phyloP scores from a whole-genome alignment of 2,113 vertebrate species.

The Oxyruncus cristatus region DNA sequence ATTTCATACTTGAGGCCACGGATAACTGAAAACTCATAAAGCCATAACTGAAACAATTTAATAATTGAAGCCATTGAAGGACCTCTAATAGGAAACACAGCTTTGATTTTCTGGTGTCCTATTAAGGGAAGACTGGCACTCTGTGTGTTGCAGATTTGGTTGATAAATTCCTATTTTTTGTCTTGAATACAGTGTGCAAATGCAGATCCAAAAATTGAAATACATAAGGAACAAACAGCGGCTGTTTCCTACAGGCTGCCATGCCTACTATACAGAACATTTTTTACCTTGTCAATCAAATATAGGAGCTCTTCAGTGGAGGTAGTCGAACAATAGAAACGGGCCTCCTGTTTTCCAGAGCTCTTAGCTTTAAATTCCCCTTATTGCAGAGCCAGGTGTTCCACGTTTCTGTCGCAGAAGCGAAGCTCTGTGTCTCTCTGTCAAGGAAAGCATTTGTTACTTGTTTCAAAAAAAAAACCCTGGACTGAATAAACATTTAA shows the following conservation, averaged over 20 bases:
- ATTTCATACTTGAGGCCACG: background rate
- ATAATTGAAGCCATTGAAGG: background rate
- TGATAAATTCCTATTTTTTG: background rate
- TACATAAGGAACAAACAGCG: background rate
- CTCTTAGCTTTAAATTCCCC: background rate
- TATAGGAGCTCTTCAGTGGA: background rate
- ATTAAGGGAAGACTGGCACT: background rate
- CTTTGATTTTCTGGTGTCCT: background rate
- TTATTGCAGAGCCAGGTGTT: background rate
- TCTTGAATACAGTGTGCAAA: background rate
- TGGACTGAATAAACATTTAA: conserved; percentile 26
- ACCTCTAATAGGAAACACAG: background rate
- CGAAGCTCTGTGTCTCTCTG: background rate
- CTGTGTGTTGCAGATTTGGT: background rate
- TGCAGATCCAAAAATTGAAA: background rate
- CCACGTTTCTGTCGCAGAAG: background rate
- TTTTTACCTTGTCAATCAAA: background rate
- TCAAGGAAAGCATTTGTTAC: background rate
- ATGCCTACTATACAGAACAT: background rate
- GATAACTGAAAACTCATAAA: background rate
- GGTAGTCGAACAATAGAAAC: background rate
- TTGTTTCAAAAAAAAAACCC: background rate
- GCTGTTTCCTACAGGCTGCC: background rate
- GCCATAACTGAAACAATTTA: background rate
- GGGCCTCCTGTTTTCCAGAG: background rate